Evolutionary conservation across 2,113 vertebrate genomes (phyloP), one percentile per base, ranked within the genome.

Genomic region (Irena cyanogastra): DNA sequence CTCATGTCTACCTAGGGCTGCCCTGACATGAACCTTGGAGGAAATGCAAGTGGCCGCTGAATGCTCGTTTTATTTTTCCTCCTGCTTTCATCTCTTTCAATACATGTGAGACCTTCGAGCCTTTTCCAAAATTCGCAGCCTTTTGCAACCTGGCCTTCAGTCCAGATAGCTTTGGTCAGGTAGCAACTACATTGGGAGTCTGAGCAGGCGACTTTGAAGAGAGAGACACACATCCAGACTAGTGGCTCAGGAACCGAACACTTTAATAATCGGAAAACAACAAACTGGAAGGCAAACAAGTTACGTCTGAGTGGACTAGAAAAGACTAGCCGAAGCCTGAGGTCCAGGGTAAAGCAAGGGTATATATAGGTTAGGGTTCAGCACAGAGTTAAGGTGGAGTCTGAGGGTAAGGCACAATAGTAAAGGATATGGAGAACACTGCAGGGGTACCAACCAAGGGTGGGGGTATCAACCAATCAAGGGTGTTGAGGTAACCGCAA

Each of bases 311-410:
- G 16, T 35, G 11, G n/a, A 17, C 14, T 16, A 23, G 56, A 35
- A 7, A 35, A 35, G 22, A 9, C 26, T 9, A 23, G 56, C 14
- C 15, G 9, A 22, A 57, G 14, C 22, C n/a, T 15, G 23, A 11
- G 26, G 8, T 41, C 60, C 27, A 21, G 37, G 27, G 27, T 10
- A 12, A 14, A 6, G 4, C 37, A 30, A 17, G 35, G 27, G 60
- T 41, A 63, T 16, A 21, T 14, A 41, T 1, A 21, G 60, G 18
- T 30, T 41, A 39, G 27, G 27, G 37, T 7, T 26, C 22, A 26
- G 12, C 6, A 27, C 6, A 1, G 60, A 7, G 3, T 41, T 21
- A 14, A 7, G 6, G 39, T 1, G 2, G 37, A 24, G 27, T 41
- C 18, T 63, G 27, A 63, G 37, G 37, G 39, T 21, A 14, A 63